Conservation (phyloP, 2,797 vertebrate species). For the Taeniopygia guttata region DNA sequence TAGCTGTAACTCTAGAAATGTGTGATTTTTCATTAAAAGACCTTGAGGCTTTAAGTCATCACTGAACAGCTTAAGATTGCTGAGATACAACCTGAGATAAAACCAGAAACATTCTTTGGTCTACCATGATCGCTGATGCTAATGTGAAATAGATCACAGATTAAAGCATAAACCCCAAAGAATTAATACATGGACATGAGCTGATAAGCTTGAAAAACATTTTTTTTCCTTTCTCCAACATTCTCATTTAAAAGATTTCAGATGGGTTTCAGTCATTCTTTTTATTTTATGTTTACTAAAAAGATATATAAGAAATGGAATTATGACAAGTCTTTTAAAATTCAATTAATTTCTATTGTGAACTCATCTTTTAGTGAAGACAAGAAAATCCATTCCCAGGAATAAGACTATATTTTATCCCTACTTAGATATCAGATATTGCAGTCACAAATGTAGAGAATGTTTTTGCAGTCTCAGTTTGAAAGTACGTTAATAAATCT, state of each 20-base stretch:
- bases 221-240: neutral
- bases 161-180: neutral
- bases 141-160: neutral
- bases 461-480: neutral
- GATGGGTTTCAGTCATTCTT: neutral
- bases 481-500: neutral
- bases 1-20: neutral
- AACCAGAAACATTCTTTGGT: neutral
- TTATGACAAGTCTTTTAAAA: neutral
- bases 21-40: slow-evolving; percentile 1
- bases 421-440: neutral
- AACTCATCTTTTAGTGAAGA: neutral
- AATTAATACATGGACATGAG: neutral
- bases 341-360: neutral
- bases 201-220: neutral
- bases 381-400: neutral
- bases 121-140: neutral
- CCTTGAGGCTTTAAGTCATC: neutral
- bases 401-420: neutral
- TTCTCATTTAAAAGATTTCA: neutral
- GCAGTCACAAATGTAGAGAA: neutral
- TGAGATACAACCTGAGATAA: slow-evolving; percentile 9
- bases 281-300: neutral
- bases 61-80: neutral
- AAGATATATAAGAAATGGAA: neutral